A percentile compares a stretch with the other conserved stretches of the same genome.
Evolutionary conservation across 2,888 invertebrate genomes (phyloP).

Genomic region (Notodonta ziczac): DNA sequence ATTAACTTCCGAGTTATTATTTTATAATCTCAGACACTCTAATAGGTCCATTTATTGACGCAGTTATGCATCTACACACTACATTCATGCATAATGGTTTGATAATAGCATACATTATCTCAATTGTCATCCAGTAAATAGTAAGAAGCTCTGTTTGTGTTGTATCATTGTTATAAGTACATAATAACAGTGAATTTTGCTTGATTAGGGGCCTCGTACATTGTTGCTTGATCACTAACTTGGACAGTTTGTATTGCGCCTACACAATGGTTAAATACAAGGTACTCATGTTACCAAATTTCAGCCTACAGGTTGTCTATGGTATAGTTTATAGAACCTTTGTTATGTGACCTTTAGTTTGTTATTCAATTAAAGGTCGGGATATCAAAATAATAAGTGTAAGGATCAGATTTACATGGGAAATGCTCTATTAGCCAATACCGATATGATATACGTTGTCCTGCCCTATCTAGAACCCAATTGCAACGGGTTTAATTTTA

Average conservation of each 20-base stretch:
- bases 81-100: slow-evolving; percentile 12
- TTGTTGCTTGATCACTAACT: slow-evolving; percentile 2
- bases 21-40: background rate
- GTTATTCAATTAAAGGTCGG: no score
- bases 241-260: background rate
- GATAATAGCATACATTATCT: slow-evolving; percentile 4
- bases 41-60: background rate
- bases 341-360: background rate
- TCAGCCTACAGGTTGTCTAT: no score
- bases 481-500: no score
- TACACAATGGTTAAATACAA: background rate
- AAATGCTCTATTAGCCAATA: no score
- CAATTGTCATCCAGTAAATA: slow-evolving; percentile 18
- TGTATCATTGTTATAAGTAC: slow-evolving; percentile 10
- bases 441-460: no score
- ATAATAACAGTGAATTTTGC: slow-evolving; percentile 12
- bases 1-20: no score
- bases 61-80: background rate
- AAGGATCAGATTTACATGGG: no score
- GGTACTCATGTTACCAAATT: background rate
- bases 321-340: background rate
- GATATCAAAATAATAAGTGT: no score
- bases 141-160: slow-evolving; percentile 3
- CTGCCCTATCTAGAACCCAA: no score
- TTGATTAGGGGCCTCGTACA: slow-evolving; percentile 8